Conservation (phyloP, 2,797 vertebrate genomes). For the Sebastes itinus region DNA sequence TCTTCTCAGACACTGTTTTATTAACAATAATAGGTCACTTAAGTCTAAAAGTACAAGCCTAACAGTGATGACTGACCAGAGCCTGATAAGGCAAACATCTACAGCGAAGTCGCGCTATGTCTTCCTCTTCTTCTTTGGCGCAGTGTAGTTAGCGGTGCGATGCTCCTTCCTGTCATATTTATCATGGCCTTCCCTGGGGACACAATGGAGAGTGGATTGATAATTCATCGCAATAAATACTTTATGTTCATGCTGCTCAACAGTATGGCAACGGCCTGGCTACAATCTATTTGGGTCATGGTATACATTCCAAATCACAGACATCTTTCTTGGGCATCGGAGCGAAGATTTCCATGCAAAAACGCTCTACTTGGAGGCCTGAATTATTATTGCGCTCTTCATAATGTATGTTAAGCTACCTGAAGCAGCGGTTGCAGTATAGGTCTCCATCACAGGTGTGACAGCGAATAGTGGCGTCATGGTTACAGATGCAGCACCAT, state of each 20-base stretch:
- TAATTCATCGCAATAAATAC: conserved; percentile 79
- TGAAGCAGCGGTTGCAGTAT: conserved; percentile 94
- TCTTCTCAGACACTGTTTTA: conserved; percentile 5
- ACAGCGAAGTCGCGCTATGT: conserved; percentile 38
- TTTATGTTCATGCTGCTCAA: conserved; percentile 74
- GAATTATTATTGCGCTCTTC: neutral
- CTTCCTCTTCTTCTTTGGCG: conserved; percentile 81
- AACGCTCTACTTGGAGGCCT: neutral
- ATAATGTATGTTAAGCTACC: conserved; percentile 71
- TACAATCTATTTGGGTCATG: conserved; percentile 68
- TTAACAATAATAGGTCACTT: conserved; percentile 38
- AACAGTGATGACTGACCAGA: conserved; percentile 31
- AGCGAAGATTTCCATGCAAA: conserved; percentile 25
- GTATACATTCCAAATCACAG: conserved; percentile 59
- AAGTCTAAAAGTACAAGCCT: conserved; percentile 37
- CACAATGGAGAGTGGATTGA: conserved; percentile 62
- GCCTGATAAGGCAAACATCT: conserved; percentile 13
- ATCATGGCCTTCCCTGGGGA: conserved; percentile 93
- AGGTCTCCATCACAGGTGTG: conserved; percentile 92
- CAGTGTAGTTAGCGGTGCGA: conserved; percentile 84
- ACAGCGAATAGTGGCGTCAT: conserved; percentile 90
- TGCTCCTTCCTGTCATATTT: conserved; percentile 94
- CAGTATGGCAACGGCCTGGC: conserved; percentile 62
- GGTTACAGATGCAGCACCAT: conserved; percentile 98
- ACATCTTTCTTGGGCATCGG: conserved; percentile 23